phyloP scores from a whole-genome alignment of 2,113 vertebrate genomes.

The Chroicocephalus ridibundus region DNA sequence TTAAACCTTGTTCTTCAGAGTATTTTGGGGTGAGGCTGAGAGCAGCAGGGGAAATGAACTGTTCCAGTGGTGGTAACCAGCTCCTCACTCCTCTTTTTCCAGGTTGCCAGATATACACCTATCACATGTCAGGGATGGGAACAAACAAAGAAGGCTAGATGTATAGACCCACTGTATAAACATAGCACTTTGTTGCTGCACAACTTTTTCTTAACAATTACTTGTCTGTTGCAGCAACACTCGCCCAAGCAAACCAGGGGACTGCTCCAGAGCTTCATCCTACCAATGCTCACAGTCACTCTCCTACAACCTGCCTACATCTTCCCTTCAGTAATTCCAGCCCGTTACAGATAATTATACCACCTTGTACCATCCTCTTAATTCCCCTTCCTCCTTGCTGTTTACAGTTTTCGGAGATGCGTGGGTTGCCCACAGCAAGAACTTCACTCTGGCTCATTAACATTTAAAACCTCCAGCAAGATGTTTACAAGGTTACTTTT shows the following conservation, averaged over 20 bases:
- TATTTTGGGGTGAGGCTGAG: not conserved
- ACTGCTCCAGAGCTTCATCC: not conserved
- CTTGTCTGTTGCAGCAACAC: not conserved
- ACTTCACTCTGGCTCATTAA: slow-evolving; percentile 11
- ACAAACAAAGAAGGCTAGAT: not conserved
- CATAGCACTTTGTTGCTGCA: not conserved
- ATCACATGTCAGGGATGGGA: not conserved
- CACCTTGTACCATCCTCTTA: not conserved
- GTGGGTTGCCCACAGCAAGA: slow-evolving; percentile 31
- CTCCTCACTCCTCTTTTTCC: not conserved
- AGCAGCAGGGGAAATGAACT: not conserved
- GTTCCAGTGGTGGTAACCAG: not conserved
- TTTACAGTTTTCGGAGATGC: not conserved
- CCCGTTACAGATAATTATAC: not conserved
- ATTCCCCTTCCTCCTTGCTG: not conserved
- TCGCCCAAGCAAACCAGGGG: not conserved
- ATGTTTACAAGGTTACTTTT: slow-evolving; percentile 27
- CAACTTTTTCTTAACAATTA: not conserved
- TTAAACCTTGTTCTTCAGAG: not conserved
- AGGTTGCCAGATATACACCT: not conserved
- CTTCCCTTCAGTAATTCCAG: not conserved
- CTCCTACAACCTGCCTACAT: not conserved
- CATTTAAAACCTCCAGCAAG: slow-evolving; percentile 14
- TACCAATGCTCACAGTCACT: not conserved
- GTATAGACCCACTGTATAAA: not conserved